phyloP scores from a whole-genome alignment of 2,113 vertebrate species.

The Apteryx mantelli region DNA sequence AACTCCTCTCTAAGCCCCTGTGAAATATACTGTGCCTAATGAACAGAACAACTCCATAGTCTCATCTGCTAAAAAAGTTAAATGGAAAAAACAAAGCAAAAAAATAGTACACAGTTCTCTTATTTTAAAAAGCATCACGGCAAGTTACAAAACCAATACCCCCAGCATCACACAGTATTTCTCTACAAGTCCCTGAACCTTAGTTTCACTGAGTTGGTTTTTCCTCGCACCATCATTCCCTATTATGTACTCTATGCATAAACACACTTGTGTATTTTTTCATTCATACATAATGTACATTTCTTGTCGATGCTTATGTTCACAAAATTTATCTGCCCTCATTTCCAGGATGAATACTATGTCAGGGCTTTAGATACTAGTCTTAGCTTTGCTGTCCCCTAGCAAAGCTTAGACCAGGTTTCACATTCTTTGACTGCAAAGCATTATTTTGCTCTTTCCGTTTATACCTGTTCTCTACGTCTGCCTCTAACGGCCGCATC shows the following conservation, averaged over 20 bases:
- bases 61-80: background rate
- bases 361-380: background rate
- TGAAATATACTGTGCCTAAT: background rate
- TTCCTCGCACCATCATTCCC: no score
- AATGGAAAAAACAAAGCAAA: no score
- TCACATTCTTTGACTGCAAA: background rate
- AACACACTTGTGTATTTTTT: no score
- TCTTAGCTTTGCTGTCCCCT: background rate
- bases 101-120: no score
- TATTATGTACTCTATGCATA: no score
- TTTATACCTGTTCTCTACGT: accelerated
- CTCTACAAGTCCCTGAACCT: no score
- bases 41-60: background rate
- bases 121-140: no score
- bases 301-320: background rate
- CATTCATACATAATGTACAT: accelerated
- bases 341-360: background rate
- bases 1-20: background rate
- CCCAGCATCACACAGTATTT: no score
- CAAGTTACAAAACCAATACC: no score
- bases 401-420: background rate
- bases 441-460: background rate
- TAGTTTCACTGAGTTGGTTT: no score
- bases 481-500: no score
- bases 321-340: background rate